phyloP scores from a whole-genome alignment of 1,140 invertebrate genomes.

The Drosophila ironensis region DNA sequence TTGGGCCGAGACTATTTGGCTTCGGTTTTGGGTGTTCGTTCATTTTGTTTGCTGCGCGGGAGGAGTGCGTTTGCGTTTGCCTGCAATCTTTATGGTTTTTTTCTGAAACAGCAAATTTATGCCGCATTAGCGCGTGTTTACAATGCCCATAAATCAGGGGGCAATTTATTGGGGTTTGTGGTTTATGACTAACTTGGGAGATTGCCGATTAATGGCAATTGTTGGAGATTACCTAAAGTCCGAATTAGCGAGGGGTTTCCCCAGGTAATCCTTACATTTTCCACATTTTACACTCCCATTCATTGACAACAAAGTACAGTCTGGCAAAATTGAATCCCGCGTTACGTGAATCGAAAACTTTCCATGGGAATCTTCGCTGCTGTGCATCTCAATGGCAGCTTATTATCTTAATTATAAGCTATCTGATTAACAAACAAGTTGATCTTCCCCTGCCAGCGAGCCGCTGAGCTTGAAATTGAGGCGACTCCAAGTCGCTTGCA shows the following conservation, averaged over 20 bases:
- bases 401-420: slow-evolving; percentile 69
- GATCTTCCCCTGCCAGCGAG: slow-evolving; percentile 23
- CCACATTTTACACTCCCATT: too few relatives aligned
- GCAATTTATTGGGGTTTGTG: slow-evolving; percentile 28
- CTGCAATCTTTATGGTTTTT: slow-evolving; percentile 42
- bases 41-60: slow-evolving; percentile 22
- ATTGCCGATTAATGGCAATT: slow-evolving; percentile 14
- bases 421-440: slow-evolving; percentile 55
- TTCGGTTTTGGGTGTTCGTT: not conserved
- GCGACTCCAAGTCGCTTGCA: slow-evolving; percentile 10
- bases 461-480: not conserved
- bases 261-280: not conserved
- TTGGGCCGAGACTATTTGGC: not conserved
- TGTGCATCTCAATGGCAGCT: slow-evolving; percentile 15
- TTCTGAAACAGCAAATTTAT: slow-evolving; percentile 50
- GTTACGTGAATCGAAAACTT: slow-evolving; percentile 49
- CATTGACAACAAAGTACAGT: too few relatives aligned
- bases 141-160: slow-evolving; percentile 51
- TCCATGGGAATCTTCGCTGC: slow-evolving; percentile 51
- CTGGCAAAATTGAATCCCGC: slow-evolving; percentile 21
- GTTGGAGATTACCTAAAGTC: slow-evolving; percentile 10
- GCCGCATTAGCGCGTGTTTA: slow-evolving; percentile 36
- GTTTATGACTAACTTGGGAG: slow-evolving; percentile 20
- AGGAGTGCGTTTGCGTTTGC: slow-evolving; percentile 18
- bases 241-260: not conserved